Evolutionary conservation across 2,888 invertebrate species (phyloP).

Genomic region (Chirona hameri): DNA sequence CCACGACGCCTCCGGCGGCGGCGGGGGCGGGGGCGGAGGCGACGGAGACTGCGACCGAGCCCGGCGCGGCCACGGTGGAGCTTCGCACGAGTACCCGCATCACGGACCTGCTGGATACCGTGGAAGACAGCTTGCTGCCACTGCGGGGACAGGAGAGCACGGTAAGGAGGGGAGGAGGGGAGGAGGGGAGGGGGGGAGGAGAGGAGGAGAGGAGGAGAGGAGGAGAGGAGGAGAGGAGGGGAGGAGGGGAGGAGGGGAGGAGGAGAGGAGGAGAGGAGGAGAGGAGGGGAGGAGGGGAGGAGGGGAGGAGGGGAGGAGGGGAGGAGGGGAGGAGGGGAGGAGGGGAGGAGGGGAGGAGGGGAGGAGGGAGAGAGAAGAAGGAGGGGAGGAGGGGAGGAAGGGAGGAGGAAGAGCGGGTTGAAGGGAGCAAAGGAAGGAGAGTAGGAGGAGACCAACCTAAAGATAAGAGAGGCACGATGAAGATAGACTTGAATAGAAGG

Average conservation of each 20-base stretch:
- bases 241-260: not conserved
- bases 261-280: not conserved
- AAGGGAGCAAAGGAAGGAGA: not conserved
- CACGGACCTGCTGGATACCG: not conserved
- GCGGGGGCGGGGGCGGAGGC: not conserved
- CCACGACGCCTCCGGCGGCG: not conserved
- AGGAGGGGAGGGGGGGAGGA: not conserved
- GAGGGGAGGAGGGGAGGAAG: not conserved
- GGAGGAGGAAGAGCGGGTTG: not conserved
- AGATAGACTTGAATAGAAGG: not conserved
- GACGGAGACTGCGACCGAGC: not conserved
- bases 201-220: not conserved
- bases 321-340: not conserved
- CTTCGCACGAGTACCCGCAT: not conserved
- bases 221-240: not conserved
- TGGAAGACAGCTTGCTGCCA: not conserved
- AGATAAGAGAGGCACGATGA: not conserved
- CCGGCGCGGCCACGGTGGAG: not conserved
- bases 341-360: not conserved
- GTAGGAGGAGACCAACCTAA: not conserved
- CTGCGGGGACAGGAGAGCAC: not conserved
- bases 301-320: not conserved
- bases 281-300: not conserved
- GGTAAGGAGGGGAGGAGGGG: not conserved
- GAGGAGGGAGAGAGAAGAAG: not conserved